Evolutionary conservation across 1,140 invertebrate genomes (phyloP), one percentile per base, ranked within the genome.

Genomic region (Drosophila mayri): DNA sequence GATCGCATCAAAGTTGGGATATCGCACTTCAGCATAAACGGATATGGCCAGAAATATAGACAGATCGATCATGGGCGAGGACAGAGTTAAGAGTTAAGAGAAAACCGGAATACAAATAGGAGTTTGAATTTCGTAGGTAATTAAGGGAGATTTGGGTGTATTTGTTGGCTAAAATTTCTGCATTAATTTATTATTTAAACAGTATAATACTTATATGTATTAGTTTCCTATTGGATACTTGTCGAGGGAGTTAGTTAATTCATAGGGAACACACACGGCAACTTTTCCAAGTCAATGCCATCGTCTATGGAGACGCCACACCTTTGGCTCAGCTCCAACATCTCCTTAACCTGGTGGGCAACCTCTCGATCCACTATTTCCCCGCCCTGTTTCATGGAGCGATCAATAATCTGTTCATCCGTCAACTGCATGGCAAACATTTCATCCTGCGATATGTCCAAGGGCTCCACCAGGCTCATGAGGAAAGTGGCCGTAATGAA

Each of bases 11-110:
- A 92, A 93, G 47, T 92, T 37, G 8, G 52, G 47, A 9, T 78
- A 44, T 5, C 92, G 84, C 12, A 92, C 80, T 14, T 84, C 79
- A 0, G 73, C 74, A 40, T 74, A 79, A 8, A 81, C 43, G 10
- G 92, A 92, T 1, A 91, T 16, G 1, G 84, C 57, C 25, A 93
- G 47, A 8, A 92, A 92, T 2, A 91, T 54, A 0, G 63, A 43
- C 0, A 93, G 71, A 64, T 93, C 92, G 2, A 92, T 54, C 92
- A 93, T 93, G 55, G 92, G 1, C 35, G 92, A 93, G 22, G 73
- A 81, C 20, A n/a, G n/a, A n/a, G n/a, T n/a, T n/a, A n/a, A n/a
- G n/a, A n/a, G n/a, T n/a, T 28, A 30, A 49, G n/a, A 50, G n/a
- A 32, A 8, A 35, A 20, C 7, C n/a, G 18, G 4, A 6, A 47